A percentile compares a stretch with the other conserved stretches of the same genome.
Evolutionary conservation across 2,888 invertebrate species (phyloP).

Genomic region (Megamerina dolium): DNA sequence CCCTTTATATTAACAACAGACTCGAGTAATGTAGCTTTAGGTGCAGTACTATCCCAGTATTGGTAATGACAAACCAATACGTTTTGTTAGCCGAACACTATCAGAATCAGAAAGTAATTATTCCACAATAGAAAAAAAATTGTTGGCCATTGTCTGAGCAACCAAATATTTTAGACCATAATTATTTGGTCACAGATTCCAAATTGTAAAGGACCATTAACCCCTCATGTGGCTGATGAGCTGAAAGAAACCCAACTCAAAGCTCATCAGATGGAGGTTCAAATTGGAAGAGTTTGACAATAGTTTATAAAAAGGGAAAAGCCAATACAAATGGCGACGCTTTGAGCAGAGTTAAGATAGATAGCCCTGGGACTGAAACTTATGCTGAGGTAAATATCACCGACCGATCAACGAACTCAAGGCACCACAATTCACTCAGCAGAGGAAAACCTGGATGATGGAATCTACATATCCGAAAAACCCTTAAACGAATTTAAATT

Average conservation of each 20-base stretch:
- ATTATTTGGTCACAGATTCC: constrained; percentile 37
- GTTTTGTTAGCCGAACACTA: too few species aligned
- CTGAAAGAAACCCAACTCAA: constrained; percentile 37
- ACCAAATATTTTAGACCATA: too few species aligned
- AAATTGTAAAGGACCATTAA: constrained; percentile 43
- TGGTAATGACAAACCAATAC: neutral
- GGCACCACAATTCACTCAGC: too few species aligned
- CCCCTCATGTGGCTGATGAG: too few species aligned
- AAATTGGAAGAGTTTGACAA: constrained; percentile 20
- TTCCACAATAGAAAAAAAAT: neutral
- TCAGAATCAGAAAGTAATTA: neutral
- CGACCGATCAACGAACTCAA: constrained; percentile 4
- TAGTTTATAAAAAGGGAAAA: constrained; percentile 24
- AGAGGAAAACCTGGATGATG: too few species aligned
- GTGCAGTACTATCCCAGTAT: too few species aligned
- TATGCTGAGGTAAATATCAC: constrained; percentile 10
- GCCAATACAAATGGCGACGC: constrained; percentile 21
- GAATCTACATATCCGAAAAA: too few species aligned
- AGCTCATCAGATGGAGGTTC: constrained; percentile 32
- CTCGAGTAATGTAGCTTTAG: neutral
- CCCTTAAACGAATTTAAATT: constrained; percentile 18
- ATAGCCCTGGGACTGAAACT: neutral
- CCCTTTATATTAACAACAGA: too few species aligned
- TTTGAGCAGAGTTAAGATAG: constrained; percentile 17
- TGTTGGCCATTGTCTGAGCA: too few species aligned